Evolutionary conservation across 2,888 invertebrate genomes (phyloP).

Genomic region (Drosophila recens): DNA sequence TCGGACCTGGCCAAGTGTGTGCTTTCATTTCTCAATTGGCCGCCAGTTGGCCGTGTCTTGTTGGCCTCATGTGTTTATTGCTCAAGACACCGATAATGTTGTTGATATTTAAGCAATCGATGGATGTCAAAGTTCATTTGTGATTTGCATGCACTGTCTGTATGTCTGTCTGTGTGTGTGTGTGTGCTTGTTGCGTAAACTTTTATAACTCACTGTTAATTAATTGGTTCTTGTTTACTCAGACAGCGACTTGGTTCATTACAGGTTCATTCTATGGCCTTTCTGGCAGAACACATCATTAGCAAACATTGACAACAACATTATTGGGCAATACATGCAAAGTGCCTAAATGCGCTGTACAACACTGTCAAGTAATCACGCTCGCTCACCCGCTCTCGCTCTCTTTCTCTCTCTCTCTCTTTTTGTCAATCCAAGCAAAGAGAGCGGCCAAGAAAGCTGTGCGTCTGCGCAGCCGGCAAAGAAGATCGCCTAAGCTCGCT

Average conservation of each 20-base stretch:
- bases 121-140: constrained; percentile 62
- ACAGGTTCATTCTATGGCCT: constrained; percentile 29
- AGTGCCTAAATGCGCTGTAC: not conserved
- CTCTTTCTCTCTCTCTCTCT: constrained; percentile 40
- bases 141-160: constrained; percentile 25
- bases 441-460: constrained; percentile 16
- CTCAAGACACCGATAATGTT: constrained; percentile 53
- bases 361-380: constrained; percentile 10
- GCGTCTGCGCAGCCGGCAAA: constrained; percentile 60
- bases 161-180: not conserved
- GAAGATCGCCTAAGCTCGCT: constrained; percentile 26
- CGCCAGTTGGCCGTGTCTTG: constrained; percentile 9
- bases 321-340: constrained; percentile 21
- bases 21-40: constrained; percentile 69
- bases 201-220: constrained; percentile 50
- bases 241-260: constrained; percentile 17
- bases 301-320: constrained; percentile 41
- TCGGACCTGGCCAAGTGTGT: constrained; percentile 26
- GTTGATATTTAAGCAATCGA: constrained; percentile 67
- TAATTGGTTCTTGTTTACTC: constrained; percentile 49
- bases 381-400: constrained; percentile 2
- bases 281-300: constrained; percentile 35
- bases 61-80: constrained; percentile 40
- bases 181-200: constrained; percentile 33
- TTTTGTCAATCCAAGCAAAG: constrained; percentile 43